These are phyloP conservation scores for Pantherophis vulpinus DNA, from an alignment of 2,797 vertebrate genomes.

Conservation along the genomic window DNA sequence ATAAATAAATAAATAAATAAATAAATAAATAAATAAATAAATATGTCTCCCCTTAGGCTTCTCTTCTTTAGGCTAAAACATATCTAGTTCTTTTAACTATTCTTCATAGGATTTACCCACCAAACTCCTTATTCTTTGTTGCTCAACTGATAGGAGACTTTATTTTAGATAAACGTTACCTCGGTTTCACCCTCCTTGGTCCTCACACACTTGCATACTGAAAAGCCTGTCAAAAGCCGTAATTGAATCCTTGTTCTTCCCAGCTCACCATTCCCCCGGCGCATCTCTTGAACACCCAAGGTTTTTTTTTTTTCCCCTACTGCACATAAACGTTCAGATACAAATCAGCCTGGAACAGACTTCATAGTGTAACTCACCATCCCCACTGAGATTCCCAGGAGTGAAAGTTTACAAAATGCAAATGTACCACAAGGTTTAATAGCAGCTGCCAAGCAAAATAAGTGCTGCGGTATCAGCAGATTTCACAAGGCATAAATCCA, in stretches of 20 bases:
- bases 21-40: too few species aligned
- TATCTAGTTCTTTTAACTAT: not conserved
- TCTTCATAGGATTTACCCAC: not conserved
- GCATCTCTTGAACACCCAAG: not conserved
- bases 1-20: too few species aligned
- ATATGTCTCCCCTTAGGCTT: not conserved
- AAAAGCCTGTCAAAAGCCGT: not conserved
- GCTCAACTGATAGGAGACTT: not conserved
- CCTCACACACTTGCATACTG: not conserved
- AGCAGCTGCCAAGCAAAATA: constrained; percentile 34
- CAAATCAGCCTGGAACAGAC: not conserved
- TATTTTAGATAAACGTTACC: not conserved
- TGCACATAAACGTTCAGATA: constrained; percentile 12
- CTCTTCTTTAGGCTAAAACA: not conserved
- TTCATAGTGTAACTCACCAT: not conserved
- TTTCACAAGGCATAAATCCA: constrained; percentile 30
- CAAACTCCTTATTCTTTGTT: not conserved
- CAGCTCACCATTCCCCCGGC: not conserved
- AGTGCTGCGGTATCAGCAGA: constrained; percentile 19
- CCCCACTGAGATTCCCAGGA: constrained; percentile 29
- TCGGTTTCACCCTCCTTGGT: not conserved
- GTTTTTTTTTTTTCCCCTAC: not conserved
- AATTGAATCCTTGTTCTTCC: not conserved
- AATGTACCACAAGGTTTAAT: constrained; percentile 23
- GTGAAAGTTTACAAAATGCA: constrained; percentile 28